Conservation (phyloP, 2,888 invertebrate species). For the Eilema griseolum region DNA sequence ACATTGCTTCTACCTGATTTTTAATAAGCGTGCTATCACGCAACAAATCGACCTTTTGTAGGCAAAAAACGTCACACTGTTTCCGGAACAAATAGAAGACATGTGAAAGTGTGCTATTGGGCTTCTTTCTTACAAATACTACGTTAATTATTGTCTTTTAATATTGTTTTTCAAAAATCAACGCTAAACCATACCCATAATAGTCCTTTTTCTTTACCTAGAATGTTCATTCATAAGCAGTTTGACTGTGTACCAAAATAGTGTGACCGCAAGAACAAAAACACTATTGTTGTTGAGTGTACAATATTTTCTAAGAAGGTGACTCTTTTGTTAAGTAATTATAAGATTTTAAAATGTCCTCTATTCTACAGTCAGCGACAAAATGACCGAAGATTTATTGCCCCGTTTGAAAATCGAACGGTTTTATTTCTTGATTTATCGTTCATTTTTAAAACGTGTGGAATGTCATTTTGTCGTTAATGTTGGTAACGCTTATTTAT, state of each 20-base stretch:
- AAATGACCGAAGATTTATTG: conserved; percentile 54
- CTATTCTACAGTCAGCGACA: conserved; percentile 51
- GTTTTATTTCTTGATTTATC: conserved; percentile 53
- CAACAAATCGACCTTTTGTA: background rate
- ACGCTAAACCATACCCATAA: background rate
- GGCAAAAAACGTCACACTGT: background rate
- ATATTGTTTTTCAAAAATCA: conserved; percentile 21
- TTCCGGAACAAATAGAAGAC: conserved; percentile 13
- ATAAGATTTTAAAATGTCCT: conserved; percentile 62
- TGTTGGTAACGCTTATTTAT: conserved; percentile 14
- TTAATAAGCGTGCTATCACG: background rate
- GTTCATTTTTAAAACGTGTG: conserved; percentile 31
- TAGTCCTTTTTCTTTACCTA: conserved; percentile 26
- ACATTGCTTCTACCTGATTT: background rate
- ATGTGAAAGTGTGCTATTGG: conserved; percentile 32
- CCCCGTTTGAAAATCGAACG: conserved; percentile 49
- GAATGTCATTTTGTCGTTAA: conserved; percentile 33
- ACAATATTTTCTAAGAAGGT: conserved; percentile 63
- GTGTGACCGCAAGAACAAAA: conserved; percentile 69
- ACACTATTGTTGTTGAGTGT: conserved; percentile 57
- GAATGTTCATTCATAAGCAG: conserved; percentile 56
- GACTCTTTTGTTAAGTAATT: conserved; percentile 59
- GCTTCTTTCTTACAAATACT: conserved; percentile 25
- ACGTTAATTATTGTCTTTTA: conserved; percentile 24
- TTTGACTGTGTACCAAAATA: conserved; percentile 67